Percentiles rank a stretch among this genome's conserved stretches.
phyloP scores from a whole-genome alignment of 1,140 invertebrate species.

The Cepaea nemoralis region DNA sequence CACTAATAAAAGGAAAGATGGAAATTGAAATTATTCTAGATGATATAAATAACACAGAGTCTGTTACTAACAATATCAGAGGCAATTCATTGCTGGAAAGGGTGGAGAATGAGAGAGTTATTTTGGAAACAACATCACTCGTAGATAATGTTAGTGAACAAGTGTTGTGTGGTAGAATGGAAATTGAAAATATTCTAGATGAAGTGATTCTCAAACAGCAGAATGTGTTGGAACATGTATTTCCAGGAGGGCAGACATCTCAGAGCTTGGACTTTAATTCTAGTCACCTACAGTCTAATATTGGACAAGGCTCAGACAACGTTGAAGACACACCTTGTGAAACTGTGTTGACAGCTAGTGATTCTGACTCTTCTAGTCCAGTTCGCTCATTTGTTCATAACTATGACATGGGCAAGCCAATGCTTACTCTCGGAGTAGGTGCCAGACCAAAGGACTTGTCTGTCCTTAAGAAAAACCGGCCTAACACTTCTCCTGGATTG shows the following conservation, averaged over 20 bases:
- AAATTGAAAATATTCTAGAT: constrained; percentile 33
- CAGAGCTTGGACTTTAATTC: neutral
- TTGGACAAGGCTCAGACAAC: neutral
- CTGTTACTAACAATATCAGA: neutral
- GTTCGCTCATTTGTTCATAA: neutral
- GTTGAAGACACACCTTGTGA: neutral
- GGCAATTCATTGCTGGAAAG: neutral
- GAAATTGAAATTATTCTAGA: constrained; percentile 30
- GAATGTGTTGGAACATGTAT: neutral
- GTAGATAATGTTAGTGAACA: neutral
- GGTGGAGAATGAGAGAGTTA: constrained; percentile 22
- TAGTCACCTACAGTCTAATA: constrained; percentile 14
- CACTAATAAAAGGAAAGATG: constrained; percentile 22
- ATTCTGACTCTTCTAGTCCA: neutral
- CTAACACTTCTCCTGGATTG: constrained; percentile 59
- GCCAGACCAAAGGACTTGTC: constrained; percentile 57
- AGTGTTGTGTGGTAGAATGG: constrained; percentile 11
- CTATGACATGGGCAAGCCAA: neutral
- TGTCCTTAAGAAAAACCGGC: constrained; percentile 49
- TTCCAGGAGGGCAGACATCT: neutral
- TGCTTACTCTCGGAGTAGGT: constrained; percentile 42
- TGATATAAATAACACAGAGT: neutral
- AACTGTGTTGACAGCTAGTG: neutral
- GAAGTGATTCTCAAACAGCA: neutral
- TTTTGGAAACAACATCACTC: neutral